Percentiles rank a stretch among this genome's conserved stretches.
phyloP scores from a whole-genome alignment of 2,888 invertebrate genomes.

The Cremastinae sp. region DNA sequence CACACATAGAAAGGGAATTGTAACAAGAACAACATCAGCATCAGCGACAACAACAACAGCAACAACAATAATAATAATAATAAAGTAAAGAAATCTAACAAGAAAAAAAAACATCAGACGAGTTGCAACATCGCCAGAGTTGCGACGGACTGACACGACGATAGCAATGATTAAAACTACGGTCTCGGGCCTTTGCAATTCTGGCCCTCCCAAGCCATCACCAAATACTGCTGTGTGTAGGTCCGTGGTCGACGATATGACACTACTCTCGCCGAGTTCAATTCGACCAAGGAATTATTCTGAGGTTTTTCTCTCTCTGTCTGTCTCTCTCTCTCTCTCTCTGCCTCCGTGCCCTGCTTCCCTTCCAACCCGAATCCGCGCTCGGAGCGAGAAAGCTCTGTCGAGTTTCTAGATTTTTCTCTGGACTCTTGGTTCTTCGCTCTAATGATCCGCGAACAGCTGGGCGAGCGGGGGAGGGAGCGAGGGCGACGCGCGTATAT shows the following conservation, averaged over 20 bases:
- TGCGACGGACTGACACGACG: constrained; percentile 76
- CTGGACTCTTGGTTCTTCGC: constrained; percentile 14
- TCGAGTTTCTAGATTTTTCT: constrained; percentile 7
- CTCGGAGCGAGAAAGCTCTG: constrained; percentile 13
- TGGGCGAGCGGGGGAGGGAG: neutral
- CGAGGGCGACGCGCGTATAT: too few species aligned
- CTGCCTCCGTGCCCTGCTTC: neutral
- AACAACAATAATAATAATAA: constrained; percentile 32
- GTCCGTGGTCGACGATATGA: constrained; percentile 73
- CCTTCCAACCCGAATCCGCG: neutral
- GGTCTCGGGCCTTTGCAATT: constrained; percentile 78
- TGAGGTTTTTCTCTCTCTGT: constrained; percentile 6
- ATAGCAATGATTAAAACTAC: constrained; percentile 51
- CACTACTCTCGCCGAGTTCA: constrained; percentile 66
- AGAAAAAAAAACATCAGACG: constrained; percentile 61
- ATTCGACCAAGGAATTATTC: constrained; percentile 67
- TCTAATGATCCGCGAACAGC: constrained; percentile 21
- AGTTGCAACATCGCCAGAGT: constrained; percentile 77
- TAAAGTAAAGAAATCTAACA: constrained; percentile 24
- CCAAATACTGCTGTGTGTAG: constrained; percentile 76
- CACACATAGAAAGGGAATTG: constrained; percentile 41
- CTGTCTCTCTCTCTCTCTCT: neutral
- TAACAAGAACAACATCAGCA: constrained; percentile 56
- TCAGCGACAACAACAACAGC: constrained; percentile 53
- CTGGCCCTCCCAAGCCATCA: constrained; percentile 76